phyloP scores from a whole-genome alignment of 2,888 invertebrate species.

The Craniophora ligustri region DNA sequence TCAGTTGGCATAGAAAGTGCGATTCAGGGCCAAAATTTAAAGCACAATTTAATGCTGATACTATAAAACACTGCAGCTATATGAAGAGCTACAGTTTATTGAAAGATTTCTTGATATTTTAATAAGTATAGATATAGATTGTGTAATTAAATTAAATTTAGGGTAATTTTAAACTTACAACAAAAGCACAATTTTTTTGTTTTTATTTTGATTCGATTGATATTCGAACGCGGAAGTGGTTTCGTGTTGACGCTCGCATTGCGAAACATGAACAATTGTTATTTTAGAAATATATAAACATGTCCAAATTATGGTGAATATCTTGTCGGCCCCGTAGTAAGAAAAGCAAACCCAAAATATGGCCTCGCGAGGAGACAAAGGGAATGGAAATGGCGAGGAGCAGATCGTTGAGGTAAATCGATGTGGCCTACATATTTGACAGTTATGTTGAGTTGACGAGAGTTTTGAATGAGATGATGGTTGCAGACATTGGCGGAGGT shows the following conservation, averaged over 20 bases:
- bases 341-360: conserved; percentile 76
- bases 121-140: background rate
- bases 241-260: conserved; percentile 76
- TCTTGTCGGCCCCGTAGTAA: conserved; percentile 67
- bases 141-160: conserved; percentile 9
- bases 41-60: background rate
- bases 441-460: conserved; percentile 63
- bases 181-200: conserved; percentile 69
- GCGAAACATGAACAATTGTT: conserved; percentile 79
- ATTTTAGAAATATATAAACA: conserved; percentile 75
- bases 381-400: conserved; percentile 90
- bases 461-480: conserved; percentile 63
- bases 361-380: conserved; percentile 89
- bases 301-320: conserved; percentile 84
- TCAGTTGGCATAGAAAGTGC: too few species aligned
- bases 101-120: background rate
- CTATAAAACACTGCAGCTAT: background rate
- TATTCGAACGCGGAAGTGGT: conserved; percentile 83
- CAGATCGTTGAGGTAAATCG: conserved; percentile 90
- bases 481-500: conserved; percentile 95
- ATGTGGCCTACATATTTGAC: conserved; percentile 84
- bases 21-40: background rate
- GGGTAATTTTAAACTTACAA: conserved; percentile 46
- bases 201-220: conserved; percentile 82
- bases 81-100: background rate